Base-by-base conservation (phyloP, 2,888 invertebrate genomes). In the Phytoseiulus persimilis region DNA sequence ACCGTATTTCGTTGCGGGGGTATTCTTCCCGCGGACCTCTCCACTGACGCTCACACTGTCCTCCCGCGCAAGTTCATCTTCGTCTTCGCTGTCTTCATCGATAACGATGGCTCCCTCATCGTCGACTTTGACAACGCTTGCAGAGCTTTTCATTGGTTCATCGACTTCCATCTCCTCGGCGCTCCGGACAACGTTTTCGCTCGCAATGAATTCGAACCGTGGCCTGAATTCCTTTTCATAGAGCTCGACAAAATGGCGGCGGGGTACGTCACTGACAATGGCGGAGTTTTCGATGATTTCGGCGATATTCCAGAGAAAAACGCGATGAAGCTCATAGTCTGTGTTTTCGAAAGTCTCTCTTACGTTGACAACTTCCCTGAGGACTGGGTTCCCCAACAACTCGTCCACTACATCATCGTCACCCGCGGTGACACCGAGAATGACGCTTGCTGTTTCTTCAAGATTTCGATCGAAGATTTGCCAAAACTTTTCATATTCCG, bases 1-100 rank as follows among this genome's bases (percentile, higher is more conserved):
- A 33, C 91, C 91, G 90, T 91, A 91, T 45, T 90, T 90, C 91
- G 91, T 91, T 83, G 84, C 87, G 84, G 90, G 32, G 32, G 91
- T 90, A 90, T 90, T 90, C 83, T 92, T 91, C 31, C 91, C 91
- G 33, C 90, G 90, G 90, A 91, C 90, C 87, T 91, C 90, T n/a
- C 91, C 90, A 6, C 91, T 83, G 28, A 83, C 14, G 23, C 46
- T 87, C 9, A n/a, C 18, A 31, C 33, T 87, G 45, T 33, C 87
- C 0, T 87, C 46, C n/a, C 33, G 90, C n/a, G 0, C 91, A 31
- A 91, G 23, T 91, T 92, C 90, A 91, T 92, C 91, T 90, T 91
- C 91, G 90, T 91, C 90, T 14, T 93, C 32, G 92, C 90, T 90
- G 89, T 91, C 90, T 32, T 91, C 91, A 39, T 45, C 89, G 65